A percentile compares a stretch with the other conserved stretches of the same genome.
phyloP scores from a whole-genome alignment of 2,888 invertebrate species.

The Ellobium chinense region DNA sequence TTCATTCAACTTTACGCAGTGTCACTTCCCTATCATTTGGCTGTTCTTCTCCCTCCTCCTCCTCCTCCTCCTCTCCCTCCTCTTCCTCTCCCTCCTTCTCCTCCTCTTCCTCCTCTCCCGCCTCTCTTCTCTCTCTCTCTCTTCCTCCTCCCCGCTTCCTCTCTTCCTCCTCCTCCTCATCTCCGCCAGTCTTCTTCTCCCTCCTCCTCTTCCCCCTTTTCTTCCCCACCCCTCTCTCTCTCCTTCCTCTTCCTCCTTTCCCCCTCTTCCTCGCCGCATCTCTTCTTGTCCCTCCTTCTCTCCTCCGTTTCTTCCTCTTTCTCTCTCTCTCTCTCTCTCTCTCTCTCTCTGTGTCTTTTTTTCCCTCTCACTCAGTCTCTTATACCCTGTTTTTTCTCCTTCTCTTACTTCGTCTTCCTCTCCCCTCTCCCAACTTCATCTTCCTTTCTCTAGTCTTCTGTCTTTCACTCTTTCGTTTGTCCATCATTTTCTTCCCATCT shows the following conservation, averaged over 20 bases:
- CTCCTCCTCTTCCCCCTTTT: conserved; percentile 7
- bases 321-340: conserved; percentile 4
- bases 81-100: background rate
- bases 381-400: background rate
- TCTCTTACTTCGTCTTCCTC: conserved; percentile 21
- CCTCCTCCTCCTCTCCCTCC: background rate
- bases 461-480: background rate
- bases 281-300: background rate
- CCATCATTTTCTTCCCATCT: background rate
- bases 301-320: background rate
- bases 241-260: background rate
- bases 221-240: conserved; percentile 27
- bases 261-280: background rate
- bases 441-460: background rate
- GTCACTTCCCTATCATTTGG: no score
- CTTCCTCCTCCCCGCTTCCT: conserved; percentile 14
- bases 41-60: background rate
- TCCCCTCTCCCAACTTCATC: no score
- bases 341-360: background rate
- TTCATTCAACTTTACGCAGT: no score
- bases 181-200: conserved; percentile 8
- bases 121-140: conserved; percentile 12
- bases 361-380: background rate
- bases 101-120: background rate
- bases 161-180: conserved; percentile 32